A percentile compares a stretch with the other conserved stretches of the same genome.
Conservation (phyloP, 2,888 invertebrate genomes). For the Thereva nobilitata region DNA sequence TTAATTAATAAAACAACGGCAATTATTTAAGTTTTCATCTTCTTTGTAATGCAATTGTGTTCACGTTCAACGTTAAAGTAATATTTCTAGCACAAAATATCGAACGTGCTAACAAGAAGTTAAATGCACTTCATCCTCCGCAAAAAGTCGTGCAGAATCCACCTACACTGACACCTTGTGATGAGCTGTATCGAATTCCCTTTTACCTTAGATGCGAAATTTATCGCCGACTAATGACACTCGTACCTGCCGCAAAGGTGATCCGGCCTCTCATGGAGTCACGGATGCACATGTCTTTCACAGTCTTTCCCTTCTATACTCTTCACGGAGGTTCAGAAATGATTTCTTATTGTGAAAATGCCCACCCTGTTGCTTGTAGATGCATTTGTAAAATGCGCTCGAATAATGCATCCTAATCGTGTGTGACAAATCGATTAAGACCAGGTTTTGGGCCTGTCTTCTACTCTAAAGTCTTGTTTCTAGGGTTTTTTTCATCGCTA, state of each 20-base stretch:
- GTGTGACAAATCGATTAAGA: conserved; percentile 39
- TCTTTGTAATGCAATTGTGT: too few species aligned
- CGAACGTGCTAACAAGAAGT: conserved; percentile 18
- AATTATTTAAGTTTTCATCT: too few species aligned
- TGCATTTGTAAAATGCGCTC: conserved; percentile 30
- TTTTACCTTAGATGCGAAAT: conserved; percentile 40
- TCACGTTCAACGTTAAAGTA: too few species aligned
- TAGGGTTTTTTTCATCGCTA: conserved; percentile 1
- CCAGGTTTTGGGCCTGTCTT: conserved; percentile 31
- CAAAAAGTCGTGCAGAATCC: too few species aligned
- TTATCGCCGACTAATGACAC: conserved; percentile 37
- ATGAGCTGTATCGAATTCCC: conserved; percentile 38
- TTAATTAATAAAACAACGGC: too few species aligned
- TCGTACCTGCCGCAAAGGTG: conserved; percentile 29
- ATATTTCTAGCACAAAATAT: too few species aligned
- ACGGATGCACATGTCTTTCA: conserved; percentile 21
- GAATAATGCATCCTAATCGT: conserved; percentile 38
- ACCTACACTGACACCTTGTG: conserved; percentile 32
- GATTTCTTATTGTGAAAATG: conserved; percentile 23
- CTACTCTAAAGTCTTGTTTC: background rate
- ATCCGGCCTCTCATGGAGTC: conserved; percentile 27
- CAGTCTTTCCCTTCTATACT: conserved; percentile 4
- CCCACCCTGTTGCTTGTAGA: conserved; percentile 30
- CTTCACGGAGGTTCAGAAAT: background rate
- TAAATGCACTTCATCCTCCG: background rate